Percentiles rank a stretch among this genome's conserved stretches.
These are phyloP conservation scores for Tetheella fluctuosa DNA, from an alignment of 2,888 invertebrate genomes.

Conservation along the genomic window DNA sequence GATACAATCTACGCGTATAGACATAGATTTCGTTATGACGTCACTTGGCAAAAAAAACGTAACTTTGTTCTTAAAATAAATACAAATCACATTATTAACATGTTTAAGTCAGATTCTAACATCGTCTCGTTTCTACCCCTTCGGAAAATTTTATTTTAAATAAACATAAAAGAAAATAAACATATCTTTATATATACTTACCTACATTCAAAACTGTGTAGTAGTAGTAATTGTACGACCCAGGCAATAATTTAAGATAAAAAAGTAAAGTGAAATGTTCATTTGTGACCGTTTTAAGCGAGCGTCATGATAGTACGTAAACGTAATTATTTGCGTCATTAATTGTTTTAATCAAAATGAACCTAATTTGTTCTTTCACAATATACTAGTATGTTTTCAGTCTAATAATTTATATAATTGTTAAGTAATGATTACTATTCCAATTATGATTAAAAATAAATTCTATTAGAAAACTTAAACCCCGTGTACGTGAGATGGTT, in stretches of 20 bases:
- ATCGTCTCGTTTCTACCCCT: too few relatives aligned
- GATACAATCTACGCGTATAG: not conserved
- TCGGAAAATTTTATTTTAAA: not conserved
- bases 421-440: not conserved
- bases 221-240: not conserved
- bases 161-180: too few relatives aligned
- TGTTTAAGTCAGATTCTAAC: too few relatives aligned
- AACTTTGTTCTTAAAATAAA: not conserved
- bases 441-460: not conserved
- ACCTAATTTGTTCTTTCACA: not conserved
- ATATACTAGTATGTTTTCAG: not conserved
- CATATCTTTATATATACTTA: not conserved
- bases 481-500: too few relatives aligned
- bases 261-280: not conserved
- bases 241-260: not conserved
- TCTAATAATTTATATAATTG: not conserved
- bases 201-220: not conserved
- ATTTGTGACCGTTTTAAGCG: not conserved
- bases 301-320: not conserved
- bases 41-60: not conserved
- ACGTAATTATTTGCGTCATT: not conserved
- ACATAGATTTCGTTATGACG: not conserved
- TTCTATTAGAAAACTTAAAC: too few relatives aligned
- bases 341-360: not conserved
- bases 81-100: too few relatives aligned